Evolutionary conservation across 2,113 vertebrate species (phyloP).

Genomic region (Ochotona curzoniae): DNA sequence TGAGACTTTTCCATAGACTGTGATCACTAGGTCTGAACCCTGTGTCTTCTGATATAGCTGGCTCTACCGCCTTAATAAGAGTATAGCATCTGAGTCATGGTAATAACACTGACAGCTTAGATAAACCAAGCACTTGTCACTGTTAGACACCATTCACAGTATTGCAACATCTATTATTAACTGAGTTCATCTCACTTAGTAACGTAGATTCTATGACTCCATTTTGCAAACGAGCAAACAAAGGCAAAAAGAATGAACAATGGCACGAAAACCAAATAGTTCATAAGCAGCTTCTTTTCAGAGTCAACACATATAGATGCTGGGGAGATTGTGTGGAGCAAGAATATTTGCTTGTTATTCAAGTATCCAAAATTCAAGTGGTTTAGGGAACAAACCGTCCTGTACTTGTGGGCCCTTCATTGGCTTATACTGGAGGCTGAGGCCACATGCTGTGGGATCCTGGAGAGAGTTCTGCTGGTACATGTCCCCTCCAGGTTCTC

Average conservation of each 20-base stretch:
- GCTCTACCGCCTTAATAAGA: background rate
- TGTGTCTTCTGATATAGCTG: background rate
- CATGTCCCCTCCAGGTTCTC: constrained; percentile 13
- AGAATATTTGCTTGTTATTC: constrained; percentile 13
- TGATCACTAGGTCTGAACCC: background rate
- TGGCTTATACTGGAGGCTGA: background rate
- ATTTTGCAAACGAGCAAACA: background rate
- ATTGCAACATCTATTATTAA: background rate
- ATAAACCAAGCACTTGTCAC: background rate
- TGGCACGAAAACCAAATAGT: background rate
- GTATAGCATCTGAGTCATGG: background rate
- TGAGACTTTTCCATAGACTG: background rate
- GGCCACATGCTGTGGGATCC: background rate
- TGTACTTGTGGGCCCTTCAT: background rate
- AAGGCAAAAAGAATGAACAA: background rate
- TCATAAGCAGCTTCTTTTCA: background rate
- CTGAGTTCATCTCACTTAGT: background rate
- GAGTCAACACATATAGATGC: background rate
- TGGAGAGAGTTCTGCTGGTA: background rate
- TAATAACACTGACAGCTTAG: background rate
- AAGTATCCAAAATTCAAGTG: background rate
- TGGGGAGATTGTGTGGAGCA: background rate
- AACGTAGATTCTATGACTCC: background rate
- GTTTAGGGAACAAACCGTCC: background rate
- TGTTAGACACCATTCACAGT: background rate